phyloP scores from a whole-genome alignment of 1,140 invertebrate species.

The Polypedilum pembai region DNA sequence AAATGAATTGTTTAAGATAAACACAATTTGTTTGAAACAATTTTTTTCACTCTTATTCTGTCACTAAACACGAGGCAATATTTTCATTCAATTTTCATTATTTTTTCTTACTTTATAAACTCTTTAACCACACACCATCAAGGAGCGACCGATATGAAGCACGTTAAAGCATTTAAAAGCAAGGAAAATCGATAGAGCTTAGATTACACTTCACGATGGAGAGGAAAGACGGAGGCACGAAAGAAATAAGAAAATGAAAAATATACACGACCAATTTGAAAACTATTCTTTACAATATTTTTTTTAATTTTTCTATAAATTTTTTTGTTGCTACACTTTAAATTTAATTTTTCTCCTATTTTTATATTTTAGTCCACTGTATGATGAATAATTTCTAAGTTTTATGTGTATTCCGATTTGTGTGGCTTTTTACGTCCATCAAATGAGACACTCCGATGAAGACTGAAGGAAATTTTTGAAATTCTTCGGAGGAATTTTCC shows the following conservation, averaged over 20 bases:
- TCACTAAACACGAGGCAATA: neutral
- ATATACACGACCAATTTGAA: neutral
- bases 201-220: neutral
- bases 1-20: neutral
- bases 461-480: constrained; percentile 10
- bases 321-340: neutral
- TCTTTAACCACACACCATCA: neutral
- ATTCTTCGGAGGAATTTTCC: neutral
- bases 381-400: neutral
- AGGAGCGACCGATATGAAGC: neutral
- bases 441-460: constrained; percentile 10
- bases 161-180: constrained; percentile 7
- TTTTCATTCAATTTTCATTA: neutral
- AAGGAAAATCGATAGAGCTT: constrained; percentile 1
- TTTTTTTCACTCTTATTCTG: neutral
- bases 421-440: neutral
- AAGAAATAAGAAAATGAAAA: neutral
- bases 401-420: neutral
- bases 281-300: neutral
- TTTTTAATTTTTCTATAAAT: neutral
- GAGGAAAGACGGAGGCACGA: neutral
- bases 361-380: neutral
- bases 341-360: neutral
- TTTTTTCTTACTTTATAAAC: neutral
- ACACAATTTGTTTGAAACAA: neutral